A percentile compares a stretch with the other conserved stretches of the same genome.
Evolutionary conservation across 1,140 invertebrate genomes (phyloP).

Genomic region (Drosophila fuyamai): DNA sequence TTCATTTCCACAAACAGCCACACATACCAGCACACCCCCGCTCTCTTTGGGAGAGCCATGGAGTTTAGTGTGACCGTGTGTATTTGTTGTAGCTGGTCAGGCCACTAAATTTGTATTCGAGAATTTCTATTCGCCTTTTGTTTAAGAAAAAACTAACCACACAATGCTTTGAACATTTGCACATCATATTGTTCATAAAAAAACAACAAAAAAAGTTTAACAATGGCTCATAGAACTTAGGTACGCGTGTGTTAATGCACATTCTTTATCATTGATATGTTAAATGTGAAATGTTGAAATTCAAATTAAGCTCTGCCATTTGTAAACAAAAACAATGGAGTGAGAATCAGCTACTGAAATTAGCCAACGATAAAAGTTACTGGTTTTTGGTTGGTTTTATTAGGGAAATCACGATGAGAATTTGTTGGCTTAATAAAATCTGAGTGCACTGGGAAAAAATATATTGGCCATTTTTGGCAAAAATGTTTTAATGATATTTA

Average conservation of each 20-base stretch:
- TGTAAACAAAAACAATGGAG: conserved; percentile 32
- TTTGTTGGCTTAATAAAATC: conserved; percentile 16
- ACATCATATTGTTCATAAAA: conserved; percentile 62
- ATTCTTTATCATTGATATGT: conserved; percentile 52
- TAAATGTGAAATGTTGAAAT: conserved; percentile 52
- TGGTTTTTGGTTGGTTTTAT: conserved; percentile 21
- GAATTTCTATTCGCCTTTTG: conserved; percentile 32
- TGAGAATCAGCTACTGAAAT: conserved; percentile 56
- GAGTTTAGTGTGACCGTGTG: conserved; percentile 66
- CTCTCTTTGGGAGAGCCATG: conserved; percentile 18
- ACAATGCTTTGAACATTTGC: conserved; percentile 66
- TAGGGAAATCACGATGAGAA: conserved; percentile 18
- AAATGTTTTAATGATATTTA: too few species aligned
- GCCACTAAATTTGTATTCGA: conserved; percentile 43
- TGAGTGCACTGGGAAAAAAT: background rate
- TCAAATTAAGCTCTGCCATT: conserved; percentile 37
- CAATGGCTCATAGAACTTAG: conserved; percentile 31
- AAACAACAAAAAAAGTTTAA: conserved; percentile 37
- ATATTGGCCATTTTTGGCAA: too few species aligned
- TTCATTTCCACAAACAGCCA: conserved; percentile 51
- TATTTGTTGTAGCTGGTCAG: conserved; percentile 73
- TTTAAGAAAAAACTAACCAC: conserved; percentile 59
- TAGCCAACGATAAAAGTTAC: conserved; percentile 17
- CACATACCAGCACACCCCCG: conserved; percentile 32
- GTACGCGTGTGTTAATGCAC: conserved; percentile 9